Conservation (phyloP, 2,888 invertebrate species). For the Barypeithes pellucidus region DNA sequence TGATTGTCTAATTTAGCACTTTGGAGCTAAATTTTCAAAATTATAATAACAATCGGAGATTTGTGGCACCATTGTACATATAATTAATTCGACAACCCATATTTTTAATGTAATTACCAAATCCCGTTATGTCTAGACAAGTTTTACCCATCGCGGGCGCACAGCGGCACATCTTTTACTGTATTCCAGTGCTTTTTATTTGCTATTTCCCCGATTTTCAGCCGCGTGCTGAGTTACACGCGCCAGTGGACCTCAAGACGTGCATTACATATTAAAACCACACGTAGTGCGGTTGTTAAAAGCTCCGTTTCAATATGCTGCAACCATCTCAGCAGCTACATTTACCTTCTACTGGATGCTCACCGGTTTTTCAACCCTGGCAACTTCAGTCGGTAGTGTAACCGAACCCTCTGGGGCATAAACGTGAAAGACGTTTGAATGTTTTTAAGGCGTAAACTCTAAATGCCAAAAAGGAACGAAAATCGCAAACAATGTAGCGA, state of each 20-base stretch:
- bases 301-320: slow-evolving; percentile 64
- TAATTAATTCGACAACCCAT: not conserved
- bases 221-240: slow-evolving; percentile 68
- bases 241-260: slow-evolving; percentile 66
- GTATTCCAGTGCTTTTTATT: slow-evolving; percentile 32
- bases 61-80: too few species aligned
- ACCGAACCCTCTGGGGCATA: slow-evolving; percentile 49
- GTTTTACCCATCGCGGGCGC: not conserved
- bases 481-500: not conserved
- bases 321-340: slow-evolving; percentile 58
- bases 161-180: slow-evolving; percentile 13
- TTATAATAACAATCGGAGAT: too few species aligned
- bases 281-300: slow-evolving; percentile 61
- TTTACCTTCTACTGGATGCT: slow-evolving; percentile 57
- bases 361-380: slow-evolving; percentile 33
- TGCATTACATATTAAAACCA: slow-evolving; percentile 62
- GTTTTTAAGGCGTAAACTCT: slow-evolving; percentile 28
- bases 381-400: slow-evolving; percentile 38
- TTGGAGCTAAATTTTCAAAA: too few species aligned
- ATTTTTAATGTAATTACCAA: not conserved
- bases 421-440: slow-evolving; percentile 51
- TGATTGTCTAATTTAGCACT: too few species aligned
- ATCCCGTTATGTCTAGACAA: slow-evolving; percentile 12
- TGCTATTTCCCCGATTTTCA: slow-evolving; percentile 58
- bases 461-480: slow-evolving; percentile 15